These are phyloP conservation scores for Melanostigma gelatinosum DNA, from an alignment of 2,113 vertebrate species.

Conservation along the genomic window DNA sequence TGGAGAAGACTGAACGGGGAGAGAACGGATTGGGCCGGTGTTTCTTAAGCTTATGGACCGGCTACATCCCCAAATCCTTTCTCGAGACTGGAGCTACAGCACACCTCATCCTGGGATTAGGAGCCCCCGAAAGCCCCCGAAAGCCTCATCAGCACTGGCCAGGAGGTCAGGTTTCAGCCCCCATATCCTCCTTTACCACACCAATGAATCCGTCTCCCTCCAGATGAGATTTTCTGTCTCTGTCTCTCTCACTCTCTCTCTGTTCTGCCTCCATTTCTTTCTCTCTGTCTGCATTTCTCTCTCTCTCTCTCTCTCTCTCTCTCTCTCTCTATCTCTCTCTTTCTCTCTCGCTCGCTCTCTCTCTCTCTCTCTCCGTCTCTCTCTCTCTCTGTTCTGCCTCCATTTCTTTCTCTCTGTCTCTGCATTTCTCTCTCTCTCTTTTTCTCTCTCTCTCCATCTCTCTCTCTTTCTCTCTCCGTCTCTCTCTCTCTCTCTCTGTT, in stretches of 20 bases:
- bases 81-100: constrained; percentile 47
- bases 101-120: constrained; percentile 72
- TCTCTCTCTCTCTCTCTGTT: background rate
- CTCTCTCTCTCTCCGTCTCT: background rate
- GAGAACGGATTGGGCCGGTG: constrained; percentile 48
- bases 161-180: constrained; percentile 68
- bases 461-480: background rate
- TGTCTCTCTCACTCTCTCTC: background rate
- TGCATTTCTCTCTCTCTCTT: background rate
- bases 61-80: constrained; percentile 62
- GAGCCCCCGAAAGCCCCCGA: constrained; percentile 53
- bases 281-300: too few species aligned
- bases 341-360: background rate
- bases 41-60: constrained; percentile 52
- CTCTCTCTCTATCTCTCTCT: background rate
- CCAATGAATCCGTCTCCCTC: constrained; percentile 53
- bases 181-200: constrained; percentile 61
- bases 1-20: background rate
- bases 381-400: background rate
- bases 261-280: too few species aligned
- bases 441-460: too few species aligned
- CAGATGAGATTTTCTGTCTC: constrained; percentile 57
- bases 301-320: background rate
- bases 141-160: constrained; percentile 60
- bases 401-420: too few species aligned